Conservation (phyloP, 1,140 invertebrate genomes). For the Saxidomus purpurata region DNA sequence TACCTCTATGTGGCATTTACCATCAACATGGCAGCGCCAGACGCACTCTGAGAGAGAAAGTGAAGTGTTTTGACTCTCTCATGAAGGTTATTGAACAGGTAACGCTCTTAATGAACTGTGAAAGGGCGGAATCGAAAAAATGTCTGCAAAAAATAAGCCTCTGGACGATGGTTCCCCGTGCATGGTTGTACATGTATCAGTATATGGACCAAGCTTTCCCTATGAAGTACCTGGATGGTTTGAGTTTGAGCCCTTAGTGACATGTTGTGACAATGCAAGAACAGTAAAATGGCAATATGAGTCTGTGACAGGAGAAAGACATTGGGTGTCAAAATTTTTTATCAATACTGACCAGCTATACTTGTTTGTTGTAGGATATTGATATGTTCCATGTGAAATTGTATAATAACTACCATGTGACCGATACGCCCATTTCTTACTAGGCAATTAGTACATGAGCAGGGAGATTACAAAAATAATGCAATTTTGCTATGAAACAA, state of each 20-base stretch:
- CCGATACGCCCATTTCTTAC: too few species aligned
- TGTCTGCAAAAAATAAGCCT: background rate
- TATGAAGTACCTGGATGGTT: background rate
- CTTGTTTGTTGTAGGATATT: too few species aligned
- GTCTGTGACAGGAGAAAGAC: too few species aligned
- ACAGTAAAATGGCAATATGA: too few species aligned
- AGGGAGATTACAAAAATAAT: too few species aligned
- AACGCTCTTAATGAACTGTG: background rate
- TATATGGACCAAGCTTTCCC: background rate
- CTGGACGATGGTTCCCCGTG: background rate
- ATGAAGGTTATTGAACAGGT: background rate
- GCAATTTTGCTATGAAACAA: too few species aligned
- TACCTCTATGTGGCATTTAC: background rate
- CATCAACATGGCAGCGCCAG: background rate
- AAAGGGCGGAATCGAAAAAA: background rate
- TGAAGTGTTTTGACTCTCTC: background rate
- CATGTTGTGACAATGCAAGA: too few species aligned
- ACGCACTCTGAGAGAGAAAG: background rate
- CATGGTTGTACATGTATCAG: background rate
- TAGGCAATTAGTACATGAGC: too few species aligned
- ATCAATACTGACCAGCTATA: too few species aligned
- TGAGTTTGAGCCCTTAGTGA: background rate
- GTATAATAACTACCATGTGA: too few species aligned
- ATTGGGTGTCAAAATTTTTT: too few species aligned
- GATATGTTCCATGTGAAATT: too few species aligned